Conservation (phyloP, 2,113 vertebrate species). For the Herpetotheres cachinnans region DNA sequence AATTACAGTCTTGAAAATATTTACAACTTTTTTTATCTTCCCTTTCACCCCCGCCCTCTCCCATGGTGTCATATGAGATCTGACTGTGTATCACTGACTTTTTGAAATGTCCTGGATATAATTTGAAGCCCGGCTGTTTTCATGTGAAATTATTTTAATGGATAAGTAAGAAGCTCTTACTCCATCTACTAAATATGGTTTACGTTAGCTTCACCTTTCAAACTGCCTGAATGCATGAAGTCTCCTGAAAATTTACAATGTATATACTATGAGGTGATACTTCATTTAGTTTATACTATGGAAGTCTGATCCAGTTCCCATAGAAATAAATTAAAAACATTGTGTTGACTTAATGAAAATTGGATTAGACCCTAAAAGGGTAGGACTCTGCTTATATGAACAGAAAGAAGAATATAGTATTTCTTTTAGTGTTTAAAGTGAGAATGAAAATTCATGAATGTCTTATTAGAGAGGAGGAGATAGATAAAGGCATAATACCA, state of each 20-base stretch:
- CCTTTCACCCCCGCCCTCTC: fast-evolving
- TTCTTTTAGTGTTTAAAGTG: background rate
- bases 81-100: background rate
- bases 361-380: background rate
- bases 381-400: background rate
- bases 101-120: background rate
- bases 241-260: background rate
- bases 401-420: background rate
- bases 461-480: background rate
- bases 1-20: background rate
- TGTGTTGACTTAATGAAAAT: background rate
- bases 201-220: background rate
- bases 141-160: background rate
- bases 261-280: background rate
- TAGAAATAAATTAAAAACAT: background rate
- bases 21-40: background rate
- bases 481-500: background rate
- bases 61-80: background rate
- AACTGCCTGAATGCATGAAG: background rate
- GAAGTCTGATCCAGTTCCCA: background rate
- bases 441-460: background rate
- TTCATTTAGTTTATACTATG: background rate
- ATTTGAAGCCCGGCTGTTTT: background rate
- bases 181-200: background rate
- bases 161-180: background rate